Percentiles rank a stretch among this genome's conserved stretches.
These are phyloP conservation scores for Aptenodytes forsteri DNA, from an alignment of 2,113 vertebrate genomes.

Conservation along the genomic window DNA sequence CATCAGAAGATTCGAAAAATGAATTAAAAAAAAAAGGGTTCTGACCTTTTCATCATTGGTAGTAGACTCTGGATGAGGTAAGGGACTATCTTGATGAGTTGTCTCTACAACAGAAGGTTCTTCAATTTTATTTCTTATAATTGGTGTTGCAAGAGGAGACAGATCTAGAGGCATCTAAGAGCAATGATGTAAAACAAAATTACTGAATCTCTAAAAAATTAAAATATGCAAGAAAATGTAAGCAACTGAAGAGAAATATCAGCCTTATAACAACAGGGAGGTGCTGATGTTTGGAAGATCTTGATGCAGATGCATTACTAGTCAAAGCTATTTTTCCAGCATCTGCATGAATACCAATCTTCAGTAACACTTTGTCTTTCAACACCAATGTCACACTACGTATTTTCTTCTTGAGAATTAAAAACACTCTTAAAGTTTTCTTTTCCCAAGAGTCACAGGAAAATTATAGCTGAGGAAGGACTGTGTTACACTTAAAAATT, in stretches of 20 bases:
- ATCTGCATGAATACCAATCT: background rate
- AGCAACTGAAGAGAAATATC: background rate
- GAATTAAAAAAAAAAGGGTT: background rate
- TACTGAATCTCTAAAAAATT: background rate
- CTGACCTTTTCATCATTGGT: conserved; percentile 95
- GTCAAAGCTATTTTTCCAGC: background rate
- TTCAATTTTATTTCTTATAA: conserved; percentile 95
- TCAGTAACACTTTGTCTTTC: background rate
- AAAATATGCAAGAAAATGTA: background rate
- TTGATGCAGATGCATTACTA: background rate
- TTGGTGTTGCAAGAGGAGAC: conserved; percentile 93
- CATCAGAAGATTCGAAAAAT: background rate
- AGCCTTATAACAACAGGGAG: background rate
- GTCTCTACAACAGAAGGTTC: conserved; percentile 85
- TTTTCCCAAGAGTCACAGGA: background rate
- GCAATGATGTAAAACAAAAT: conserved; percentile 4
- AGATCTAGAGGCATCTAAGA: conserved; percentile 93
- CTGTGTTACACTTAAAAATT: background rate
- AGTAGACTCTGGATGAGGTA: conserved; percentile 97
- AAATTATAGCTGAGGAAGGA: background rate
- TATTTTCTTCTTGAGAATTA: background rate
- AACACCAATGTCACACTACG: background rate
- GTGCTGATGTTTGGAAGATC: background rate
- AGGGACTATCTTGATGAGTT: conserved; percentile 91
- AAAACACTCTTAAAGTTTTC: background rate